Percentiles rank a stretch among this genome's conserved stretches.
Conservation (phyloP, 2,113 vertebrate genomes). For the Crotophaga sulcirostris region DNA sequence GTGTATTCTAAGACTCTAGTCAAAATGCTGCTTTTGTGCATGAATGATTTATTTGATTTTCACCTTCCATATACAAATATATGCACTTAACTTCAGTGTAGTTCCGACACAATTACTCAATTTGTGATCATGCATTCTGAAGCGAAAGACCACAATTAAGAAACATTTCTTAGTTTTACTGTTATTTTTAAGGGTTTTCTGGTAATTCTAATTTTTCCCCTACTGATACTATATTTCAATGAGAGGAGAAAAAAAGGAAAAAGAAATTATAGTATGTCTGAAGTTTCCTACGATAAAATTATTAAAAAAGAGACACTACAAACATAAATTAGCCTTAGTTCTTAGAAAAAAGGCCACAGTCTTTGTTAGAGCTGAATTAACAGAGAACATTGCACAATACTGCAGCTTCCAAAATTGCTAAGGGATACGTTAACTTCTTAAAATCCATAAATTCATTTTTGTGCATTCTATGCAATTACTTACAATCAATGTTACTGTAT, state of each 20-base stretch:
- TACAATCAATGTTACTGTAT: slow-evolving; percentile 13
- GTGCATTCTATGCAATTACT: not conserved
- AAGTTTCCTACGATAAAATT: not conserved
- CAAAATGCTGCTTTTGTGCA: not conserved
- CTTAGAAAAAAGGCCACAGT: not conserved
- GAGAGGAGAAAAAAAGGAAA: not conserved
- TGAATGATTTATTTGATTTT: not conserved
- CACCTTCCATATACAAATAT: not conserved
- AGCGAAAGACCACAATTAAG: not conserved
- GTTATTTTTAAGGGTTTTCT: not conserved
- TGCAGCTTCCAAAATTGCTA: not conserved
- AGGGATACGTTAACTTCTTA: not conserved
- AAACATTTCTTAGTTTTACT: not conserved
- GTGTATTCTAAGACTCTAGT: accelerated
- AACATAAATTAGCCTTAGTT: not conserved
- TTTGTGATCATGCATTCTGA: not conserved
- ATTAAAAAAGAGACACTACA: not conserved
- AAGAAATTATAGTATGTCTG: not conserved
- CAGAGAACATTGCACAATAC: not conserved
- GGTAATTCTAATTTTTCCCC: not conserved
- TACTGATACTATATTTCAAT: not conserved
- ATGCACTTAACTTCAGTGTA: not conserved
- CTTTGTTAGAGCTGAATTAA: not conserved
- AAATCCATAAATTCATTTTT: slow-evolving; percentile 45
- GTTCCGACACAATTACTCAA: not conserved